phyloP scores from a whole-genome alignment of 2,797 vertebrate species.

The Liasis olivaceus region DNA sequence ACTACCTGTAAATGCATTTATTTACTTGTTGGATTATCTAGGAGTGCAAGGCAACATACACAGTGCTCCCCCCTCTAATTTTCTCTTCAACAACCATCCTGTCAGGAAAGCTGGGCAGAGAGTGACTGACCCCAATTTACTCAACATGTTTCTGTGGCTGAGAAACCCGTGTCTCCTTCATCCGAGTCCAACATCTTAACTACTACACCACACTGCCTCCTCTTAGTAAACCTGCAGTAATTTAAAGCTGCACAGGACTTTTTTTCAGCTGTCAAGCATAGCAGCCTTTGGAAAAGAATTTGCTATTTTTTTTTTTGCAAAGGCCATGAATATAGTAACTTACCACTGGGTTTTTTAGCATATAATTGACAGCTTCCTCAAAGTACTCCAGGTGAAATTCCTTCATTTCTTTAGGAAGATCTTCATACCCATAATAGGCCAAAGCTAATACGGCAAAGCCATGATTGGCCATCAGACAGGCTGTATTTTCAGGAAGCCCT shows the following conservation, averaged over 20 bases:
- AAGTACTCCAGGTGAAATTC: conserved; percentile 85
- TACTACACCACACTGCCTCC: no score
- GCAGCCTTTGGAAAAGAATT: background rate
- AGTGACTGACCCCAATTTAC: background rate
- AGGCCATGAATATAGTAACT: conserved; percentile 19
- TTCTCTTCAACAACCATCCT: background rate
- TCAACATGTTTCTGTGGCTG: background rate
- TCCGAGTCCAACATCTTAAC: no score
- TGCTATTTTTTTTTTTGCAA: background rate
- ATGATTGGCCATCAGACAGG: conserved; percentile 83
- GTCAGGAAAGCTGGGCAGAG: background rate
- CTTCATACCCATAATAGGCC: conserved; percentile 81
- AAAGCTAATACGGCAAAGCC: conserved; percentile 86
- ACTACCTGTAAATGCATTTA: background rate
- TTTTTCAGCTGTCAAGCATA: background rate
- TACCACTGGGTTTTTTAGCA: conserved; percentile 78
- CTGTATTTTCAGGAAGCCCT: conserved; percentile 80
- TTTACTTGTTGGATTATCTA: background rate
- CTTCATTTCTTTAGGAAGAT: conserved; percentile 73
- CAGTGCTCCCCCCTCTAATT: background rate
- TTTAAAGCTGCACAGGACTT: background rate
- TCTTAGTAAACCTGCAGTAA: no score
- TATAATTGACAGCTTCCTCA: conserved; percentile 84
- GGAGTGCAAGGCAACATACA: background rate
- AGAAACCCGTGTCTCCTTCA: background rate